These are phyloP conservation scores for Trichopoda pennipes DNA, from an alignment of 2,888 invertebrate species.

Conservation along the genomic window DNA sequence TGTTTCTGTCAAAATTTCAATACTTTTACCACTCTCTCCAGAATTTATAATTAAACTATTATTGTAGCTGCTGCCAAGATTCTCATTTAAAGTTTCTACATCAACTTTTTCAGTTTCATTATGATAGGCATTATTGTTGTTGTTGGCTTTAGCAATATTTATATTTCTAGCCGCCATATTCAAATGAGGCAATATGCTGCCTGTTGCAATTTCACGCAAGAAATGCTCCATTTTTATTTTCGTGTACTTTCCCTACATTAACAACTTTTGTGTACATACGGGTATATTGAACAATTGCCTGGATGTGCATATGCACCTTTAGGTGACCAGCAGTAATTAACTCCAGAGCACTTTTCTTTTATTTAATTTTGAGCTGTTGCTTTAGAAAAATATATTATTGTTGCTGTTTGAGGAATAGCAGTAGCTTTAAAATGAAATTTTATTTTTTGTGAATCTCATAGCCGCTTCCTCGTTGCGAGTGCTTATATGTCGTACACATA, in stretches of 20 bases:
- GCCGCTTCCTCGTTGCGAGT: no score
- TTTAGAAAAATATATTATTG: neutral
- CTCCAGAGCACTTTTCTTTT: no score
- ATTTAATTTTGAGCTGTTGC: neutral
- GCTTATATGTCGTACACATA: no score
- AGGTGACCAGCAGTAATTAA: constrained; percentile 37
- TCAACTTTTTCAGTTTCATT: constrained; percentile 6
- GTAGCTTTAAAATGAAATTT: no score
- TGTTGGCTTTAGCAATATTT: constrained; percentile 12
- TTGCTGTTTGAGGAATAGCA: constrained; percentile 2
- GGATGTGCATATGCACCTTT: neutral
- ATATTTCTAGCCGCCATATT: constrained; percentile 34
- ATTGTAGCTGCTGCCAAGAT: constrained; percentile 17
- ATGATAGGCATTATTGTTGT: constrained; percentile 26
- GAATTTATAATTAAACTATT: constrained; percentile 37
- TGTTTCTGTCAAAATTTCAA: no score
- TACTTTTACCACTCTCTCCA: neutral
- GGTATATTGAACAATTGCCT: neutral
- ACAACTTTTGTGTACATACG: neutral
- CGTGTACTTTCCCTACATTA: neutral
- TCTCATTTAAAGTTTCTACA: constrained; percentile 4
- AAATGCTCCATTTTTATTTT: constrained; percentile 67
- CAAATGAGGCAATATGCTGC: constrained; percentile 71
- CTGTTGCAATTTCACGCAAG: constrained; percentile 72
- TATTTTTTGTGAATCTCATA: no score